phyloP scores from a whole-genome alignment of 2,113 vertebrate species.

The Pelmatolapia mariae region DNA sequence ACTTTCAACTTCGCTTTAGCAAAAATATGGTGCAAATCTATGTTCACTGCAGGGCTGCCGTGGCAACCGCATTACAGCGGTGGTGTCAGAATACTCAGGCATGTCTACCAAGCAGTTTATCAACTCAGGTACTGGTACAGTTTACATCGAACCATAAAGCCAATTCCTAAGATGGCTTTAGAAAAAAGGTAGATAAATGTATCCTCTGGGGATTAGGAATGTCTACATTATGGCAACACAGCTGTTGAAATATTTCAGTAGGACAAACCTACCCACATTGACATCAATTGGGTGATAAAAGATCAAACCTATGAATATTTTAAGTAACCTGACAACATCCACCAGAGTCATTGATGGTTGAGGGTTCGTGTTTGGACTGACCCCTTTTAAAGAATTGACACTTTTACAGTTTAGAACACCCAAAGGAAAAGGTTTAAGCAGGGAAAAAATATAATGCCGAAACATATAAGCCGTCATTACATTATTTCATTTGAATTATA shows the following conservation, averaged over 20 bases:
- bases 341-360: background rate
- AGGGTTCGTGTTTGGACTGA: background rate
- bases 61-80: background rate
- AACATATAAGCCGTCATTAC: too few species aligned
- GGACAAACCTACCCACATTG: background rate
- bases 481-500: background rate
- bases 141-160: background rate
- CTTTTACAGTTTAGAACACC: background rate
- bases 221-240: background rate
- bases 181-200: background rate
- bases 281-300: background rate
- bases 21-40: background rate
- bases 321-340: background rate
- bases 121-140: background rate
- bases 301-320: background rate
- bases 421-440: background rate
- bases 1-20: background rate
- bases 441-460: background rate
- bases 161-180: background rate
- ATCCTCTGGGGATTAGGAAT: background rate
- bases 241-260: background rate
- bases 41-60: background rate
- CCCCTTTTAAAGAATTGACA: background rate
- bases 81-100: background rate
- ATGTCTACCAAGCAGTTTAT: background rate